Evolutionary conservation across 2,797 vertebrate genomes (phyloP).

Genomic region (Siniperca scherzeri): DNA sequence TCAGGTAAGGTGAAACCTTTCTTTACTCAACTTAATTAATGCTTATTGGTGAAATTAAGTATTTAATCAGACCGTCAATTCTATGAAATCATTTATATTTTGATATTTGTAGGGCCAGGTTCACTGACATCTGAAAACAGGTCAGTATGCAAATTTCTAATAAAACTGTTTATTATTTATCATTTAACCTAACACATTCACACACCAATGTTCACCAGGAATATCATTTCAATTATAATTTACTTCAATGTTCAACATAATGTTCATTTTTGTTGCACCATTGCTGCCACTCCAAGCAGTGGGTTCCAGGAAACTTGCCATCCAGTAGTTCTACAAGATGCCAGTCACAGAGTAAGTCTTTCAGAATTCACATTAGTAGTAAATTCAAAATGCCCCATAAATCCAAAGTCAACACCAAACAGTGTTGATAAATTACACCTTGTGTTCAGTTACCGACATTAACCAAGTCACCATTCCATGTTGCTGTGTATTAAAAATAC

Average conservation of each 20-base stretch:
- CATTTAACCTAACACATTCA: not conserved
- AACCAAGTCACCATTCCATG: not conserved
- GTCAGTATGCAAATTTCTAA: constrained; percentile 39
- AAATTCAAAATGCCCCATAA: not conserved
- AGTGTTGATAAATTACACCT: constrained; percentile 30
- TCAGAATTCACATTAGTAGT: not conserved
- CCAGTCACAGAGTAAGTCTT: constrained; percentile 44
- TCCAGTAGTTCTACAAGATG: constrained; percentile 26
- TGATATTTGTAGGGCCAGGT: constrained; percentile 25
- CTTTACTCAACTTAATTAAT: not conserved
- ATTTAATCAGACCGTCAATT: not conserved
- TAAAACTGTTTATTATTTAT: not conserved
- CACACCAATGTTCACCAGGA: not conserved
- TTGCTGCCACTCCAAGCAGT: not conserved
- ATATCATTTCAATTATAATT: not conserved
- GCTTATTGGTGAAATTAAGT: not conserved
- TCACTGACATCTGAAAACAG: constrained; percentile 18
- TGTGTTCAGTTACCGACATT: constrained; percentile 19
- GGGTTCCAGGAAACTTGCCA: constrained; percentile 25
- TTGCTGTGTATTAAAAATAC: not conserved
- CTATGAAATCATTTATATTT: not conserved
- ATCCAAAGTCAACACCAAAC: not conserved
- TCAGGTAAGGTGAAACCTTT: constrained; percentile 23
- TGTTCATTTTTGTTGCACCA: not conserved
- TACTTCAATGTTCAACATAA: not conserved